A percentile compares a stretch with the other conserved stretches of the same genome.
Evolutionary conservation across 2,797 vertebrate genomes (phyloP).

Genomic region (Octomys mimax): DNA sequence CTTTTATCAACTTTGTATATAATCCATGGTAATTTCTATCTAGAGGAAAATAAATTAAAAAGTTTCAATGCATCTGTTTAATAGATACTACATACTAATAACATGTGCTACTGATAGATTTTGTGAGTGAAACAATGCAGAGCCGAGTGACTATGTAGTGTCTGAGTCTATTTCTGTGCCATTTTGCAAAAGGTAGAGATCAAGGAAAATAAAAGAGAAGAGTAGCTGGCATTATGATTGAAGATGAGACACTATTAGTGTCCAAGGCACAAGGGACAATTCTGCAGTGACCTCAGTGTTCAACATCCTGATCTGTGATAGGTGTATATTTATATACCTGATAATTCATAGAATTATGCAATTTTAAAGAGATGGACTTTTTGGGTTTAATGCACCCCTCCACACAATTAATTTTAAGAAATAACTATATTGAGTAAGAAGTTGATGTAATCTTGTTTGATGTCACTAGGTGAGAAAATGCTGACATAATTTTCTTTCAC

Average conservation of each 20-base stretch:
- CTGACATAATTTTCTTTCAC: neutral
- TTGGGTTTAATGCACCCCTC: neutral
- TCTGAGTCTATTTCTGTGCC: neutral
- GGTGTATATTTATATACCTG: neutral
- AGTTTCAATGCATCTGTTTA: neutral
- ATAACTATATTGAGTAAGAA: neutral
- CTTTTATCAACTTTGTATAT: neutral
- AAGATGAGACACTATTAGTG: fast-evolving
- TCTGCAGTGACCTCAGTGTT: neutral
- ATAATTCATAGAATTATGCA: neutral
- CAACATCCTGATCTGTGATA: neutral
- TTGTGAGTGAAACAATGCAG: neutral
- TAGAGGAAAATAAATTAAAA: neutral
- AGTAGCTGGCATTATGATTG: fast-evolving
- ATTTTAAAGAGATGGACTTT: neutral
- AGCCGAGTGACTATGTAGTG: neutral
- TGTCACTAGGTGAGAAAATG: neutral
- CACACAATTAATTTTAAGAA: neutral
- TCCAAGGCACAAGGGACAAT: neutral
- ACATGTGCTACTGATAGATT: neutral
- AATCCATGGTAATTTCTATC: neutral
- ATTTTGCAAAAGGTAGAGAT: neutral
- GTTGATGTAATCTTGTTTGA: neutral
- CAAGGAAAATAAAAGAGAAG: neutral
- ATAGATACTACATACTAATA: neutral